These are phyloP conservation scores for Papilio machaon DNA, from an alignment of 1,140 invertebrate species.

Conservation along the genomic window DNA sequence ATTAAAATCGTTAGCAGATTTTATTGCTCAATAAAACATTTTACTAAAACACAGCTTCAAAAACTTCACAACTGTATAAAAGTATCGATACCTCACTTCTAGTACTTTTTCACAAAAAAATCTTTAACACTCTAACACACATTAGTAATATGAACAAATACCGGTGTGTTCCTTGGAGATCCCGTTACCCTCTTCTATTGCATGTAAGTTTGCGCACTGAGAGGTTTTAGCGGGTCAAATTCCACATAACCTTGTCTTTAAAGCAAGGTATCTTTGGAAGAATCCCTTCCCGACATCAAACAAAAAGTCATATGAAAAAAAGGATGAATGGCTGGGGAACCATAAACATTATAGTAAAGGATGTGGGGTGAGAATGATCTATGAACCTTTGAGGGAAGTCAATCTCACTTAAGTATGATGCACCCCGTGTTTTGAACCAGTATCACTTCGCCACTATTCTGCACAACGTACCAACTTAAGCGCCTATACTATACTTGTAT, in stretches of 20 bases:
- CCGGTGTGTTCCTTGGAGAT: no score
- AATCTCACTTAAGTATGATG: slow-evolving; percentile 22
- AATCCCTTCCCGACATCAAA: no score
- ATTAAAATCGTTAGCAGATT: slow-evolving; percentile 33
- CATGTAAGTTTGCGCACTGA: no score
- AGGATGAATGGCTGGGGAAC: not conserved
- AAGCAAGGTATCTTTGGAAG: no score
- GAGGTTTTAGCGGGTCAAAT: no score
- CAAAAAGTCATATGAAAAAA: not conserved
- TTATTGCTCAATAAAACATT: slow-evolving; percentile 16
- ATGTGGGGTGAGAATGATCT: slow-evolving; percentile 10
- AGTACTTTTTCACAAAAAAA: no score
- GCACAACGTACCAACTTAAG: no score
- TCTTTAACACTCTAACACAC: no score
- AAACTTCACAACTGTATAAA: not conserved
- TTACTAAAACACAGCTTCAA: not conserved
- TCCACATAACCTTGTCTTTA: not conserved
- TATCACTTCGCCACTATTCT: not conserved
- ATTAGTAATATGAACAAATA: no score
- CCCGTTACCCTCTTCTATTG: no score
- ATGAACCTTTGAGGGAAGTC: slow-evolving; percentile 11
- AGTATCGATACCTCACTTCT: no score
- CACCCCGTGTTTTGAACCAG: not conserved
- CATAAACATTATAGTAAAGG: not conserved
- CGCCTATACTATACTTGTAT: no score